Evolutionary conservation across 1,140 invertebrate species (phyloP), one percentile per base, ranked within the genome.

Genomic region (Maniola jurtina): DNA sequence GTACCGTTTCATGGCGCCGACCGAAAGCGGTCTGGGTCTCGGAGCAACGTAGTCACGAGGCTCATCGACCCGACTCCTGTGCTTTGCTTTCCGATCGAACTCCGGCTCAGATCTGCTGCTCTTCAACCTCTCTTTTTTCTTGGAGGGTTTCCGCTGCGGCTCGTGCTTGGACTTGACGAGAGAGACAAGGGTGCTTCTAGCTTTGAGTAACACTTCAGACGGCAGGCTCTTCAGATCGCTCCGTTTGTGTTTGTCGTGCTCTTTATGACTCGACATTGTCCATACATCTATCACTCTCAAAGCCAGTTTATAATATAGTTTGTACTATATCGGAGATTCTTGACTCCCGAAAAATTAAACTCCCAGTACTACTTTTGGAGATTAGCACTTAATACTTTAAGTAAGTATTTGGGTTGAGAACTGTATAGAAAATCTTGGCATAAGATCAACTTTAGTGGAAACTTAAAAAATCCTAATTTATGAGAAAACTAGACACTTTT

Each of bases 91-190:
- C 15, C 80, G 70, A 33, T 73, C 79, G 40, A 90, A 90, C 52
- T 88, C 88, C 1, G 88, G 88, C 33, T 90, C 88, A 0, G 88
- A 90, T n/a, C 79, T 76, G 55, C 80, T 79, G 42, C 59, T 84
- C 66, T 90, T 89, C 9, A 88, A 56, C 63, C 68, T 77, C 2
- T 83, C 77, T 13, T 66, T 81, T 47, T 81, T 85, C 64, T 83
- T 85, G 9, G 70, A 36, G 14, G 45, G 50, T 47, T 80, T 82
- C 14, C 69, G 59, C 33, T 79, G 76, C 7, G 80, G 77, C 3
- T 89, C 83, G 59, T 82, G 74, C 77, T 79, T 84, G 16, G 83
- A 69, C 66, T 89, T 90, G 16, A 89, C 61, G 11, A 90, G 69
- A 3, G 85, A 83, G 16, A 84, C 75, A 6, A 91, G 66, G 6